Evolutionary conservation across 2,888 invertebrate genomes (phyloP).

Genomic region (Cremastinae sp.): DNA sequence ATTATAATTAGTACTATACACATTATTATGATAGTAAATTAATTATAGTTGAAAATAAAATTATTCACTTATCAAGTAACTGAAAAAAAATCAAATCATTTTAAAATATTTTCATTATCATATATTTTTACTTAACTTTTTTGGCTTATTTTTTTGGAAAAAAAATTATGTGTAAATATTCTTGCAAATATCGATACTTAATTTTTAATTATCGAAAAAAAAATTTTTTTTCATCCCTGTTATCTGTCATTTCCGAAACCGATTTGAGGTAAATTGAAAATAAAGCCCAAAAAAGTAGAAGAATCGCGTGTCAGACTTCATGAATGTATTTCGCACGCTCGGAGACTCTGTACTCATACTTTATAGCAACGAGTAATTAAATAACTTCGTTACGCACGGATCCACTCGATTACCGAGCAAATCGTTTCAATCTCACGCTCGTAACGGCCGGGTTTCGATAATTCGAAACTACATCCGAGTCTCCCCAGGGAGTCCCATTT

Average conservation of each 20-base stretch:
- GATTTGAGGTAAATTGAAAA: background rate
- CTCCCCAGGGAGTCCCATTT: constrained; percentile 34
- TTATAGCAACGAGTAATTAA: constrained; percentile 45
- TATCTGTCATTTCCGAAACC: constrained; percentile 19
- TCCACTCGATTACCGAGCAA: constrained; percentile 47
- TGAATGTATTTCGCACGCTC: constrained; percentile 22
- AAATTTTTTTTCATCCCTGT: constrained; percentile 30
- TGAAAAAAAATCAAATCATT: too few species aligned
- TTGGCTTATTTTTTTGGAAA: too few species aligned
- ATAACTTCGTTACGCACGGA: constrained; percentile 57
- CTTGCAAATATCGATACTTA: too few species aligned
- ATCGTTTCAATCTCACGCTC: constrained; percentile 58
- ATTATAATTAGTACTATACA: too few species aligned
- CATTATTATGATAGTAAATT: too few species aligned
- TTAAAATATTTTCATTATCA: too few species aligned
- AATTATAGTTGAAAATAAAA: too few species aligned
- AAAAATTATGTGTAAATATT: too few species aligned
- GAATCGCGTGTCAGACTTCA: constrained; percentile 3
- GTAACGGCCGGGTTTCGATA: constrained; percentile 53
- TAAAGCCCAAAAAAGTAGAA: constrained; percentile 2
- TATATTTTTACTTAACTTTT: too few species aligned
- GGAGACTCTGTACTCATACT: constrained; percentile 4
- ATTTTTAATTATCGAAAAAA: too few species aligned
- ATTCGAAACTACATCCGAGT: constrained; percentile 45
- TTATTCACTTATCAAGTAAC: too few species aligned